Conservation (phyloP, 2,888 invertebrate species). For the Ophion ventricosus region DNA sequence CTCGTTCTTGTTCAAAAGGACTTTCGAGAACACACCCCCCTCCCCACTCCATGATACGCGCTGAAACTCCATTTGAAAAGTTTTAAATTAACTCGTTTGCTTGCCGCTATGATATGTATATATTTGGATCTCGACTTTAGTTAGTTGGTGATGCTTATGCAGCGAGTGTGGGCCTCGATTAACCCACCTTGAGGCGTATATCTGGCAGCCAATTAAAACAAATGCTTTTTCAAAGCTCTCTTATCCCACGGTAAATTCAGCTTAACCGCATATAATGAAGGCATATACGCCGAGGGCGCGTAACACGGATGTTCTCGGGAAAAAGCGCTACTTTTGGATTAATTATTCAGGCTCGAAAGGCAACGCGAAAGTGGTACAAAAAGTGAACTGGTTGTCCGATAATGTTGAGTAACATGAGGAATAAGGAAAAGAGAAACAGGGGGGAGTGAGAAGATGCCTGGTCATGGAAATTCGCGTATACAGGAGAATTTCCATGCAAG, state of each 20-base stretch:
- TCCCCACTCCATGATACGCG: conserved; percentile 46
- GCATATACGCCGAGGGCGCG: conserved; percentile 16
- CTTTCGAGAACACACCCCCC: conserved; percentile 52
- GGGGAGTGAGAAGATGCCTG: not conserved
- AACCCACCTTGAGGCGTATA: conserved; percentile 57
- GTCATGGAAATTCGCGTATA: not conserved
- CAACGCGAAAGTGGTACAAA: conserved; percentile 1
- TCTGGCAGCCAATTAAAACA: conserved; percentile 62
- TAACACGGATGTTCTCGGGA: not conserved
- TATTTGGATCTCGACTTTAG: conserved; percentile 41
- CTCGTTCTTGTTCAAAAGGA: conserved; percentile 47
- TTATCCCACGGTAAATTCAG: conserved; percentile 9
- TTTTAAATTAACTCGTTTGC: conserved; percentile 65
- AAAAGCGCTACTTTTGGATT: conserved; percentile 20
- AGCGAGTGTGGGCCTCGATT: conserved; percentile 38
- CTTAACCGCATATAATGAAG: not conserved
- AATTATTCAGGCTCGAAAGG: conserved; percentile 36
- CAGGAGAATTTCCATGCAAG: not conserved
- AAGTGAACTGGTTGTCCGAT: conserved; percentile 2
- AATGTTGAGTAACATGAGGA: not conserved
- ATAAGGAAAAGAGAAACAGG: not conserved
- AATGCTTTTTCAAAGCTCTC: conserved; percentile 39
- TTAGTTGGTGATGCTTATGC: conserved; percentile 46
- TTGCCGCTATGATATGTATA: conserved; percentile 21
- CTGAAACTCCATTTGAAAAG: conserved; percentile 65